These are phyloP conservation scores for Daphoenositta chrysoptera DNA, from an alignment of 2,113 vertebrate genomes.

Conservation along the genomic window DNA sequence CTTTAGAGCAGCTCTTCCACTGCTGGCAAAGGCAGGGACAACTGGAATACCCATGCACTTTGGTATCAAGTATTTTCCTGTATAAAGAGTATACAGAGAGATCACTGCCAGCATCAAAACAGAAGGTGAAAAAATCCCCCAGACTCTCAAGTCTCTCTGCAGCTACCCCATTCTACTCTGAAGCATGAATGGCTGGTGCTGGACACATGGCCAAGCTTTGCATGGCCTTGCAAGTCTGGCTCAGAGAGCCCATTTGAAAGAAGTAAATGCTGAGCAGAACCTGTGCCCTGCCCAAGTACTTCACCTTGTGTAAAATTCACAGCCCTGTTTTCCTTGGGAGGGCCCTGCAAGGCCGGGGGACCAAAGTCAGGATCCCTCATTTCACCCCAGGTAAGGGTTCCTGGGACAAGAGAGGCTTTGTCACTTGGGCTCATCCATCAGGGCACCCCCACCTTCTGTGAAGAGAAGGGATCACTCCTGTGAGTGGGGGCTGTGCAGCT, in stretches of 20 bases:
- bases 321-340: not conserved
- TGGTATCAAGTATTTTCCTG: not conserved
- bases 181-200: not conserved
- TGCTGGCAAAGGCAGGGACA: not conserved
- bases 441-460: not conserved
- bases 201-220: not conserved
- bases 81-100: not conserved
- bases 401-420: not conserved
- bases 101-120: not conserved
- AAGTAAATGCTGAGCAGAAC: not conserved
- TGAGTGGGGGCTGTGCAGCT: accelerated
- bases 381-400: not conserved
- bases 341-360: accelerated
- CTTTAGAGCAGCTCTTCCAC: not conserved
- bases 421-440: not conserved
- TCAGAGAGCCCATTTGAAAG: not conserved
- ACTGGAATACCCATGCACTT: not conserved
- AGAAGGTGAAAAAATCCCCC: not conserved
- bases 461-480: not conserved
- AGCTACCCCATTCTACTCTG: not conserved
- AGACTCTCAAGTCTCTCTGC: not conserved
- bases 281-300: not conserved
- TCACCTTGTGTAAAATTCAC: not conserved
- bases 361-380: not conserved
- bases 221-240: not conserved